Percentiles rank a stretch among this genome's conserved stretches.
These are phyloP conservation scores for Scartelaos histophorus DNA, from an alignment of 2,113 vertebrate species.

Conservation along the genomic window DNA sequence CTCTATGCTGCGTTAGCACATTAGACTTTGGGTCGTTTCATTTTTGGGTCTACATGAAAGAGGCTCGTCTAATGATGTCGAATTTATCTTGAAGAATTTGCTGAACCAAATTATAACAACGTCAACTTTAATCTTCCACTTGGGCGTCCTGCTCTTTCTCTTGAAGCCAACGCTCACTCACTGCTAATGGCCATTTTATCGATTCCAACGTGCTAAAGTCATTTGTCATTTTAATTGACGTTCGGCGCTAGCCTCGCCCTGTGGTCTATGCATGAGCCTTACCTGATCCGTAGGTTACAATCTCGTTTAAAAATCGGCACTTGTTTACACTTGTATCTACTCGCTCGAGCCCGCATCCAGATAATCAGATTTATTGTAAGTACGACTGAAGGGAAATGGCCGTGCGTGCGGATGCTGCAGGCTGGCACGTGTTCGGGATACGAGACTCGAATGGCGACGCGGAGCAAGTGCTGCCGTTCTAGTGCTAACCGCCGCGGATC, in stretches of 20 bases:
- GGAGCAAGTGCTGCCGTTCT: neutral
- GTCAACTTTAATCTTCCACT: constrained; percentile 24
- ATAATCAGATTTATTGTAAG: constrained; percentile 5
- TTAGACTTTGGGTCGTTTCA: constrained; percentile 11
- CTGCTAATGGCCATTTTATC: constrained; percentile 27
- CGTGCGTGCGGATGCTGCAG: neutral
- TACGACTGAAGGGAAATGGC: constrained; percentile 11
- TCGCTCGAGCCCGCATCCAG: neutral
- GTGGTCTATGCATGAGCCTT: constrained; percentile 3
- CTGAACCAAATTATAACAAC: constrained; percentile 15
- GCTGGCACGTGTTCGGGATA: neutral
- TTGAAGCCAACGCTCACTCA: constrained; percentile 23
- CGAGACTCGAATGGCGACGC: neutral
- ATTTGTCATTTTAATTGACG: constrained; percentile 38
- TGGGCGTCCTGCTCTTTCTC: constrained; percentile 4
- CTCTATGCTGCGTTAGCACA: neutral
- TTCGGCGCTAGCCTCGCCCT: neutral
- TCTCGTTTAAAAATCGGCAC: neutral
- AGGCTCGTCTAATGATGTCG: constrained; percentile 10
- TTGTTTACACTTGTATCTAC: neutral
- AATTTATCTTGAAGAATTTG: constrained; percentile 15
- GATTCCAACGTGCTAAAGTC: constrained; percentile 28
- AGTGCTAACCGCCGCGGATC: neutral
- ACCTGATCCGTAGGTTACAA: constrained; percentile 14
- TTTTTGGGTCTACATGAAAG: constrained; percentile 3